A percentile compares a stretch with the other conserved stretches of the same genome.
phyloP scores from a whole-genome alignment of 2,797 vertebrate genomes.

The Rhinatrema bivittatum region DNA sequence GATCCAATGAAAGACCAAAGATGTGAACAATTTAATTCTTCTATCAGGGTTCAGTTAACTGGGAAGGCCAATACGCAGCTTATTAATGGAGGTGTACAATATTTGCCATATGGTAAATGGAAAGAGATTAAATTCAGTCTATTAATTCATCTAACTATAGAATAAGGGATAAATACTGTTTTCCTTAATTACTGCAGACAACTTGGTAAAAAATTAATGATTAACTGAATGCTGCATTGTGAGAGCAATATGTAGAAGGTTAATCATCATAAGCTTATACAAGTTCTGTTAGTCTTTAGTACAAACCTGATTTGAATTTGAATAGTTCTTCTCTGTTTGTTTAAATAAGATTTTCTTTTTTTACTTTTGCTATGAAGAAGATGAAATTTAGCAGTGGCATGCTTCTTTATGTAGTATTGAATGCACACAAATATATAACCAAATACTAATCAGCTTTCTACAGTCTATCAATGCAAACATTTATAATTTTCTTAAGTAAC shows the following conservation, averaged over 20 bases:
- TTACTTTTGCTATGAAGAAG: no score
- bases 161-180: conserved; percentile 8
- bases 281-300: conserved; percentile 23
- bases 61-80: neutral
- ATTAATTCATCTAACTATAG: conserved; percentile 19
- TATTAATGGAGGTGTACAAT: conserved; percentile 1
- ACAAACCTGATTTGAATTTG: conserved; percentile 38
- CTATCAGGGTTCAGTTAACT: neutral
- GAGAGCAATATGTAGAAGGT: conserved; percentile 33
- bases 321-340: conserved; percentile 22
- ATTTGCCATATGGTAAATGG: conserved; percentile 3
- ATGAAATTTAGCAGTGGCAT: no score
- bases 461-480: no score
- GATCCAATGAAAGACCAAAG: neutral
- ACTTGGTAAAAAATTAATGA: conserved; percentile 22
- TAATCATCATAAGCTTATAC: conserved; percentile 31
- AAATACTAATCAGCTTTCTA: no score
- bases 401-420: no score
- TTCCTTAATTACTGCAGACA: conserved; percentile 34
- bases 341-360: conserved; percentile 27
- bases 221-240: conserved; percentile 15
- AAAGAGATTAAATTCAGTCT: conserved; percentile 14
- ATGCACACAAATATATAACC: no score
- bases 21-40: conserved; percentile 10
- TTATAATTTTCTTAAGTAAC: no score